These are phyloP conservation scores for Rugalucina vietnamica DNA, from an alignment of 2,888 invertebrate species.

Conservation along the genomic window DNA sequence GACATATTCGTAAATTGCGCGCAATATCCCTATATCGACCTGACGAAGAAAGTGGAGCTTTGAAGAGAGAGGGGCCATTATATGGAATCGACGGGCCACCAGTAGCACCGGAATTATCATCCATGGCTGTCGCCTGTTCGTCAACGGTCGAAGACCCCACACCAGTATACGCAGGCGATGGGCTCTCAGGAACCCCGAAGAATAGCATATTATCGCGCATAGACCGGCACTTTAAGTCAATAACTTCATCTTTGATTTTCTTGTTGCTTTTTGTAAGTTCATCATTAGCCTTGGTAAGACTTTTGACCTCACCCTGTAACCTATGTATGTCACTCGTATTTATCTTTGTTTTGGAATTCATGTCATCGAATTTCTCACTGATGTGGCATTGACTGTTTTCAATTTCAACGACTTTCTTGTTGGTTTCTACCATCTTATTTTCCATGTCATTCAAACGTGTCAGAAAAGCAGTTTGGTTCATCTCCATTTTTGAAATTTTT, in stretches of 20 bases:
- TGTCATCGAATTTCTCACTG: slow-evolving; percentile 13
- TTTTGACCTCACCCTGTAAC: background rate
- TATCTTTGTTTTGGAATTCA: background rate
- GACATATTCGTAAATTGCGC: too few species aligned
- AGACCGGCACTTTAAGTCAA: slow-evolving; percentile 17
- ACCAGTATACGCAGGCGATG: background rate
- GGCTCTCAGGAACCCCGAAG: background rate
- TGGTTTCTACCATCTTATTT: background rate
- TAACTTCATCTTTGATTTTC: slow-evolving; percentile 8
- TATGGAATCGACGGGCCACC: too few species aligned
- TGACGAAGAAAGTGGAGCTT: too few species aligned
- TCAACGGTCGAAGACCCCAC: too few species aligned
- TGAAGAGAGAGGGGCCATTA: too few species aligned
- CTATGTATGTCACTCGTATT: background rate
- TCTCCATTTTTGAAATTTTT: background rate
- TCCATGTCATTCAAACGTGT: background rate
- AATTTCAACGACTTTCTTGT: background rate
- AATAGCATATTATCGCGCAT: slow-evolving; percentile 27
- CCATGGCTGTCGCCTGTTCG: too few species aligned
- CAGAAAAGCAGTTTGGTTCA: background rate
- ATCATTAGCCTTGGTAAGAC: background rate
- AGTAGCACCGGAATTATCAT: too few species aligned
- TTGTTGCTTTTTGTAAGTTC: background rate
- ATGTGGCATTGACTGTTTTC: slow-evolving; percentile 19
- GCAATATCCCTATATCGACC: too few species aligned